Evolutionary conservation across 1,140 invertebrate genomes (phyloP).

Genomic region (Ostrea denselamellosa): DNA sequence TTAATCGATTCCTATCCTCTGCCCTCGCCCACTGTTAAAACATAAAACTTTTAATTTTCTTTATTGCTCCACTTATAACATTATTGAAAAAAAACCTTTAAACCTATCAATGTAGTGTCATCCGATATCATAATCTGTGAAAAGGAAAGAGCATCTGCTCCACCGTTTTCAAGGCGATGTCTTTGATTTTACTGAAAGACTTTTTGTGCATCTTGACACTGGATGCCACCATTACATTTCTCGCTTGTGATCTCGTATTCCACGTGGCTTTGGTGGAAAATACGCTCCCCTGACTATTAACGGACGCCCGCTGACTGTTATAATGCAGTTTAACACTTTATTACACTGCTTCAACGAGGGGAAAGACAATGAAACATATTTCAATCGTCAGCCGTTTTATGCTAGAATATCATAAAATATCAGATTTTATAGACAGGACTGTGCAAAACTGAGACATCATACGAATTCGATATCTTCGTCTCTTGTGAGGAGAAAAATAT

Average conservation of each 20-base stretch:
- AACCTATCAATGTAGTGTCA: conserved; percentile 16
- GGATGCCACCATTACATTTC: conserved; percentile 27
- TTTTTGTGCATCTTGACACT: conserved; percentile 35
- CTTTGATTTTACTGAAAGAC: conserved; percentile 21
- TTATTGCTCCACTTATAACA: conserved; percentile 41
- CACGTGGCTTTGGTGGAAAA: conserved; percentile 27
- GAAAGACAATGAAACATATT: conserved; percentile 13
- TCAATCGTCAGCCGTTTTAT: not conserved
- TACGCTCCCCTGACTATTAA: conserved; percentile 31
- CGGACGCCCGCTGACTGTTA: not conserved
- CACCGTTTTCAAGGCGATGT: conserved; percentile 22
- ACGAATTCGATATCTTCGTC: not conserved
- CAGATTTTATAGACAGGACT: not conserved
- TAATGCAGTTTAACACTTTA: not conserved
- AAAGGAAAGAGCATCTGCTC: conserved; percentile 47
- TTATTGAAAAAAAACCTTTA: conserved; percentile 43
- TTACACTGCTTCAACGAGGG: not conserved
- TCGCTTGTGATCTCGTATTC: conserved; percentile 35
- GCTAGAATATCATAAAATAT: conserved; percentile 10
- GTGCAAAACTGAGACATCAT: conserved; percentile 10
- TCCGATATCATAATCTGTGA: conserved; percentile 36
- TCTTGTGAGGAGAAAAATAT: not conserved
- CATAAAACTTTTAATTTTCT: conserved; percentile 40
- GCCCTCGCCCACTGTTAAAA: conserved; percentile 24
- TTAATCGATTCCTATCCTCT: conserved; percentile 3